Evolutionary conservation across 2,797 vertebrate species (phyloP), one percentile per base, ranked within the genome.

Genomic region (Spondyliosoma cantharus): DNA sequence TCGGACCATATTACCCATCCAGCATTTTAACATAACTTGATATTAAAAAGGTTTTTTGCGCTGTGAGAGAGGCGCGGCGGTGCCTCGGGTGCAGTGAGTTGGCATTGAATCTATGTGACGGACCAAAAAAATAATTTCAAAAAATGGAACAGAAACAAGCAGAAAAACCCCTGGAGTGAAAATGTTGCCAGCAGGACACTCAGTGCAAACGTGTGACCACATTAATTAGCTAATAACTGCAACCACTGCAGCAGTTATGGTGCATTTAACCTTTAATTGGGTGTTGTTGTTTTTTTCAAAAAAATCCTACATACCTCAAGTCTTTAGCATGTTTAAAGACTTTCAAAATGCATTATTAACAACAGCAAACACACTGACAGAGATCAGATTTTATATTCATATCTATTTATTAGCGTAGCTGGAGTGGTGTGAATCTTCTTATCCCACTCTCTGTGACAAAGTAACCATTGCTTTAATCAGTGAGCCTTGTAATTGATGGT

Each of bases 81-180:
- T 43, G 68, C 63, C 69, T 83, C 45, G 49, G 76, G 57, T 57
- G 61, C 64, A 53, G 49, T 68, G 64, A 16, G 63, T n/a, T 78
- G 81, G 67, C 52, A 78, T 73, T 60, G 76, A 49, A 71, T n/a
- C 57, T 19, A 32, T 13, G 48, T 66, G 56, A 82, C 37, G 69
- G 32, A 58, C 53, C 57, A 60, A 82, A 59, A 82, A 56, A 65
- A 76, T 58, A 20, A 45, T 24, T 59, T 52, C 48, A 3, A 56
- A 37, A 59, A 56, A 78, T 4, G 14, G 12, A 37, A 50, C 50
- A 60, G n/a, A 67, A 71, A 70, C 17, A 57, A 69, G 60, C 19
- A 67, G 20, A 29, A 37, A 59, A 53, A n/a, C 25, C 14, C 45
- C 32, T 11, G n/a, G 24, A 45, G 71, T 37, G 61, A 68, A 62